Evolutionary conservation across 2,797 vertebrate genomes (phyloP), one percentile per base, ranked within the genome.

Genomic region (Buphagus erythrorhynchus): DNA sequence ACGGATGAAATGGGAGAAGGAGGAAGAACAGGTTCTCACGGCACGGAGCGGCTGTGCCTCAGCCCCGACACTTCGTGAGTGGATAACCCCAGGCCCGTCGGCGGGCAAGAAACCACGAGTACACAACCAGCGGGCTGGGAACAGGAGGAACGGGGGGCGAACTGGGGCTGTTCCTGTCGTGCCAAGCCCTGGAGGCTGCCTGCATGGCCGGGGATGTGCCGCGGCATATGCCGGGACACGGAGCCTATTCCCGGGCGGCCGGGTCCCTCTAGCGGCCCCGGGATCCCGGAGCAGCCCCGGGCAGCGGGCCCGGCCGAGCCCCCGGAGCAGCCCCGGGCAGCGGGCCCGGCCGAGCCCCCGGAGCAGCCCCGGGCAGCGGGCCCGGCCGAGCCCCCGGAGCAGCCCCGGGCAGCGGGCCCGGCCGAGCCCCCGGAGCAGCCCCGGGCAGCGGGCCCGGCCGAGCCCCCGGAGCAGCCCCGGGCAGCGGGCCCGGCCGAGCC

Each of bases 181-280:
- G 11, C 51, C 62, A 9, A 33, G 5, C 13, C 21, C 33, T 2
- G 48, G 9, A 12, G 22, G 5, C 22, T 18, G 2, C 15, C 66
- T 3, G 57, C 26, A 5, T 9, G 0, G 11, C 2, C 42, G 22
- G 33, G 21, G 21, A 10, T 16, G 36, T 1, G n/a, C 29, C 15
- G 22, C 35, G 22, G 4, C 3, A 10, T 16, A n/a, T 1, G n/a
- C 29, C 15, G 28, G 42, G 26, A 6, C 4, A 19, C 38, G 48
- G 36, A 33, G 54, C 40, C 28, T 46, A 73, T 91, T 43, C 43
- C 63, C 63, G 75, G 59, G 92, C 86, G 38, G 88, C 45, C 63
- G 49, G 88, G 79, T 93, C 90, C 92, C 95, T 71, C 94, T 94
- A 94, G 95, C 59, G 95, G 90, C 59, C 3, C 31, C 10, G 0